Evolutionary conservation across 2,113 vertebrate genomes (phyloP).

Genomic region (Cheilinus undulatus): DNA sequence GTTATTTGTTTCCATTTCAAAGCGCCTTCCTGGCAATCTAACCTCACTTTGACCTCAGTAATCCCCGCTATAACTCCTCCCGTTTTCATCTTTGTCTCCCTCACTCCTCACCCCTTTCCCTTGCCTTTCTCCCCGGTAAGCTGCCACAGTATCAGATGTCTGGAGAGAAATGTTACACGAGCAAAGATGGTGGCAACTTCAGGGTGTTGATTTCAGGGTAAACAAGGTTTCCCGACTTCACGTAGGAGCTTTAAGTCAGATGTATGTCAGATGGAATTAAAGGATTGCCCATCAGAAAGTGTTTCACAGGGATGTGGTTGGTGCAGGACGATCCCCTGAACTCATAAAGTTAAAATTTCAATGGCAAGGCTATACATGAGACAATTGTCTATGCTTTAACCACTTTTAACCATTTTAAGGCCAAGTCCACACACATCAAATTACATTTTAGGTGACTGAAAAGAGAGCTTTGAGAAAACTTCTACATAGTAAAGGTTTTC

Average conservation of each 20-base stretch:
- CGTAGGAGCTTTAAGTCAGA: not conserved
- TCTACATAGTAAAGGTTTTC: too few species aligned
- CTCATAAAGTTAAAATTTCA: too few species aligned
- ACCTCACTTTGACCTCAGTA: conserved; percentile 4
- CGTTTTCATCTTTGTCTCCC: conserved; percentile 1
- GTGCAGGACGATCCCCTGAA: too few species aligned
- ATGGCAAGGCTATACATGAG: too few species aligned
- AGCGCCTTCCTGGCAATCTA: not conserved
- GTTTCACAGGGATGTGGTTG: too few species aligned
- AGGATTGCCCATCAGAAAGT: not conserved
- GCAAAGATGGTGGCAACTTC: conserved; percentile 21
- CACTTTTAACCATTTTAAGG: too few species aligned
- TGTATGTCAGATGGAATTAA: not conserved
- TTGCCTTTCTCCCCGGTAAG: conserved; percentile 12
- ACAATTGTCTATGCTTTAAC: too few species aligned
- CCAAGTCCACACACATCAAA: too few species aligned
- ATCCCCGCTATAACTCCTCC: conserved; percentile 9
- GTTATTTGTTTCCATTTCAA: not conserved
- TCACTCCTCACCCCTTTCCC: not conserved
- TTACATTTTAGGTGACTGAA: too few species aligned
- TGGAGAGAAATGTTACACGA: conserved; percentile 22
- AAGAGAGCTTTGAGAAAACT: too few species aligned
- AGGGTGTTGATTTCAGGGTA: conserved; percentile 36
- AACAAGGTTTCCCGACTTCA: not conserved
- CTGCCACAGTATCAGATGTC: conserved; percentile 40